Percentiles rank a stretch among this genome's conserved stretches.
phyloP scores from a whole-genome alignment of 1,140 invertebrate genomes.

The Penaeus vannamei region DNA sequence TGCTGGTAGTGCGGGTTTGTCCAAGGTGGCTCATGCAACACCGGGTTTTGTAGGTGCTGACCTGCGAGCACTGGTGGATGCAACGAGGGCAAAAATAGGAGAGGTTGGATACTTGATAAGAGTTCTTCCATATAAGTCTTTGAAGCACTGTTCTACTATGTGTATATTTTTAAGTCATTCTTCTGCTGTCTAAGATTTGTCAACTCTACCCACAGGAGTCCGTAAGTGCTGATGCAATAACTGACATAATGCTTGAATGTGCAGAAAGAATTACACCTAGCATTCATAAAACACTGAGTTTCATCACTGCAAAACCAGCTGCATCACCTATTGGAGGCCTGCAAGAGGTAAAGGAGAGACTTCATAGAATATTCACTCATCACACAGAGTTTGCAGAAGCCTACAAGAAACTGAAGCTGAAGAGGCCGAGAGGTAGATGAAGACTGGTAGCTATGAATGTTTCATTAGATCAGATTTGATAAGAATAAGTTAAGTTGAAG shows the following conservation, averaged over 20 bases:
- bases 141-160: no score
- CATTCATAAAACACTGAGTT: constrained; percentile 50
- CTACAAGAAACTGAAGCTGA: constrained; percentile 37
- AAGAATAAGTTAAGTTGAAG: background rate
- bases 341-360: background rate
- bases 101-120: background rate
- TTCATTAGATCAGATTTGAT: background rate
- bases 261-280: constrained; percentile 40
- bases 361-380: constrained; percentile 45
- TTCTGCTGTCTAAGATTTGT: no score
- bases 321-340: constrained; percentile 34
- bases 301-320: constrained; percentile 47
- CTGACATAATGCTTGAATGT: constrained; percentile 19
- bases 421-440: constrained; percentile 37
- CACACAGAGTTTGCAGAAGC: constrained; percentile 44
- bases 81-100: background rate
- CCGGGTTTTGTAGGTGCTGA: constrained; percentile 59
- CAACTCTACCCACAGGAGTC: background rate
- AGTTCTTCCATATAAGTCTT: background rate
- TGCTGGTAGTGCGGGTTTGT: background rate
- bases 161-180: no score
- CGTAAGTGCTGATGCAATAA: background rate
- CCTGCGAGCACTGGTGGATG: constrained; percentile 35
- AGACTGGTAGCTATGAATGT: background rate
- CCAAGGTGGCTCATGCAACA: constrained; percentile 28